phyloP scores from a whole-genome alignment of 2,888 invertebrate genomes.

The Hirtodrosophila cameraria region DNA sequence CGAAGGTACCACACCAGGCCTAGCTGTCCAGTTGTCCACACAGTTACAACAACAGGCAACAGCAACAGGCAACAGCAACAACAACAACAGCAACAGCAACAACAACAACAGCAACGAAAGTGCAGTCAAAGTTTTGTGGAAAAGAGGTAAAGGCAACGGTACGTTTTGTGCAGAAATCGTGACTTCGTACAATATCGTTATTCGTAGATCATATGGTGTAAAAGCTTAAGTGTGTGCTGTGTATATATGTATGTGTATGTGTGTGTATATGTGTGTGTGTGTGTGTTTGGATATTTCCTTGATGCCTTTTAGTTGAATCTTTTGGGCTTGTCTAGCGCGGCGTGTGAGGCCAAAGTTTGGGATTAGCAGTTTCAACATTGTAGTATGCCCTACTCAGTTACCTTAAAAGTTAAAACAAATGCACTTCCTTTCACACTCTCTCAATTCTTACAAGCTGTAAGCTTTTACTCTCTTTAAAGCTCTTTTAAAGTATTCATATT shows the following conservation, averaged over 20 bases:
- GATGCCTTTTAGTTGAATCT: slow-evolving; percentile 54
- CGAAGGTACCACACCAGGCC: slow-evolving; percentile 33
- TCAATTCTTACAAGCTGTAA: no score
- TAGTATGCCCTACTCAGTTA: slow-evolving; percentile 31
- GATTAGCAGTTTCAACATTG: slow-evolving; percentile 13
- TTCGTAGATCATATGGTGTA: slow-evolving; percentile 81
- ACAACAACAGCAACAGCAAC: slow-evolving; percentile 25
- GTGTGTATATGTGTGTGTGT: slow-evolving; percentile 35
- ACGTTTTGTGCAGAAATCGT: slow-evolving; percentile 82
- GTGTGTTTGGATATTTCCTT: slow-evolving; percentile 55
- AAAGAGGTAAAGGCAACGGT: slow-evolving; percentile 68
- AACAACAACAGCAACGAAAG: slow-evolving; percentile 25
- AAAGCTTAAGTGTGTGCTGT: slow-evolving; percentile 61
- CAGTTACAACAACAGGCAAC: slow-evolving; percentile 17
- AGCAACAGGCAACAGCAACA: no score
- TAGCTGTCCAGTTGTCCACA: slow-evolving; percentile 18
- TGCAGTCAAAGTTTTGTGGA: slow-evolving; percentile 31
- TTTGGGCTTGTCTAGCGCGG: slow-evolving; percentile 66
- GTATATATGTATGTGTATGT: slow-evolving; percentile 26
- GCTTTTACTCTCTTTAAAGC: background rate
- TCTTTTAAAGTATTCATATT: background rate
- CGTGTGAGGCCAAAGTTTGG: slow-evolving; percentile 47
- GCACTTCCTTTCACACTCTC: no score
- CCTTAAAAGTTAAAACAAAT: background rate
- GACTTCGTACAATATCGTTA: slow-evolving; percentile 83